phyloP scores from a whole-genome alignment of 2,113 vertebrate genomes.

The Paramormyrops kingsleyae region DNA sequence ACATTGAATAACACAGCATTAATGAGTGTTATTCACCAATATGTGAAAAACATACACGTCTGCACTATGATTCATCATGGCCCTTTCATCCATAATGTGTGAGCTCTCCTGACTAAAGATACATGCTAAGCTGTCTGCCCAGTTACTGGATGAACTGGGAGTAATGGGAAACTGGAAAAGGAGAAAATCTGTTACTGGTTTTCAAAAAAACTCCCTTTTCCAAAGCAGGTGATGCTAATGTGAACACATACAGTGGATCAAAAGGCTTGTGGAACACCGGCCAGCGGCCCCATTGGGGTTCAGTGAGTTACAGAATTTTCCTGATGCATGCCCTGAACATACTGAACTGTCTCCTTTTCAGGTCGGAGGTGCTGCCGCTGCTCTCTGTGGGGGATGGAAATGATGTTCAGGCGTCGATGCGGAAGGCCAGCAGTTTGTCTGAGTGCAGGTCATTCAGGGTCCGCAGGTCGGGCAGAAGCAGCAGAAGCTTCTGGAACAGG shows the following conservation, averaged over 20 bases:
- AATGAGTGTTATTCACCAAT: conserved; percentile 17
- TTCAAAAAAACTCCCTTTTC: conserved; percentile 25
- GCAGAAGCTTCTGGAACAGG: conserved; percentile 64
- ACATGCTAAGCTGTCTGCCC: background rate
- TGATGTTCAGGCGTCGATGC: conserved; percentile 55
- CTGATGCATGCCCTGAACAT: background rate
- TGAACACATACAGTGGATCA: background rate
- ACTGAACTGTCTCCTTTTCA: background rate
- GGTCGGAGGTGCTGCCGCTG: background rate
- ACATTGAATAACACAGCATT: background rate
- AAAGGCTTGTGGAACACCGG: background rate
- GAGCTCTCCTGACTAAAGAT: conserved; percentile 3
- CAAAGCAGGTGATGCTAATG: conserved; percentile 16
- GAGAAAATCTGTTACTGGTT: conserved; percentile 1
- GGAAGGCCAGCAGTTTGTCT: conserved; percentile 69
- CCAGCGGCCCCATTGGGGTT: background rate
- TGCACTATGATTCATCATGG: conserved; percentile 27
- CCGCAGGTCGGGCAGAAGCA: conserved; percentile 65
- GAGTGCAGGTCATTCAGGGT: conserved; percentile 70
- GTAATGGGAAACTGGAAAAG: conserved; percentile 34
- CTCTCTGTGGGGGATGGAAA: background rate
- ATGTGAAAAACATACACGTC: conserved; percentile 28
- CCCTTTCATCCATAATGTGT: conserved; percentile 12
- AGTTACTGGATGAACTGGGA: background rate
- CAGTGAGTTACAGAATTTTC: background rate